These are phyloP conservation scores for Helleia helle DNA, from an alignment of 2,888 invertebrate genomes.

Conservation along the genomic window DNA sequence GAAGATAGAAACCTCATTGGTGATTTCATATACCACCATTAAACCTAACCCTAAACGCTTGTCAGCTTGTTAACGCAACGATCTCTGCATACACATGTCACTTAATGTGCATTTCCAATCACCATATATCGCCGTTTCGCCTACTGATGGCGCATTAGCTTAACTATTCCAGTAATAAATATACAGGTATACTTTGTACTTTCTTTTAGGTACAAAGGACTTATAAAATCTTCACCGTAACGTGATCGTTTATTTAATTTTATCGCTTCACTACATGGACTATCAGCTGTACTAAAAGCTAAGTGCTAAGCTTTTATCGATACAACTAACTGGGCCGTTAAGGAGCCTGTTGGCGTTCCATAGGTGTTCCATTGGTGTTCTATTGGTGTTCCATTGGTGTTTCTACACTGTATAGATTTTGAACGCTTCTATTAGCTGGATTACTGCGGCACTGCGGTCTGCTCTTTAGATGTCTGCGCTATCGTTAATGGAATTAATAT, in stretches of 20 bases:
- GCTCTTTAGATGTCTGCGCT: constrained; percentile 6
- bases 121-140: too few relatives aligned
- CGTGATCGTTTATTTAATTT: constrained; percentile 3
- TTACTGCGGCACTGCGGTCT: constrained; percentile 4
- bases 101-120: neutral
- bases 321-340: constrained; percentile 27
- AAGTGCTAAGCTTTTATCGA: constrained; percentile 25
- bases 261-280: constrained; percentile 2
- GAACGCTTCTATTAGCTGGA: constrained; percentile 6
- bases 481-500: constrained; percentile 5
- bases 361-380: constrained; percentile 16
- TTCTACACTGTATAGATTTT: neutral
- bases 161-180: too few relatives aligned
- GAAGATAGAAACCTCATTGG: too few relatives aligned
- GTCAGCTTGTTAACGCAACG: too few relatives aligned
- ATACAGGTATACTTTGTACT: too few relatives aligned
- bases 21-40: too few relatives aligned
- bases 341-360: constrained; percentile 24
- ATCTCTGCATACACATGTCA: neutral
- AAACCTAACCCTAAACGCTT: too few relatives aligned
- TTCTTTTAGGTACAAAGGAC: too few relatives aligned
- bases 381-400: constrained; percentile 18
- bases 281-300: constrained; percentile 15
- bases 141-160: too few relatives aligned
- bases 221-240: neutral